Evolutionary conservation across 2,888 invertebrate genomes (phyloP), one percentile per base, ranked within the genome.

Genomic region (Oscheius sp.): DNA sequence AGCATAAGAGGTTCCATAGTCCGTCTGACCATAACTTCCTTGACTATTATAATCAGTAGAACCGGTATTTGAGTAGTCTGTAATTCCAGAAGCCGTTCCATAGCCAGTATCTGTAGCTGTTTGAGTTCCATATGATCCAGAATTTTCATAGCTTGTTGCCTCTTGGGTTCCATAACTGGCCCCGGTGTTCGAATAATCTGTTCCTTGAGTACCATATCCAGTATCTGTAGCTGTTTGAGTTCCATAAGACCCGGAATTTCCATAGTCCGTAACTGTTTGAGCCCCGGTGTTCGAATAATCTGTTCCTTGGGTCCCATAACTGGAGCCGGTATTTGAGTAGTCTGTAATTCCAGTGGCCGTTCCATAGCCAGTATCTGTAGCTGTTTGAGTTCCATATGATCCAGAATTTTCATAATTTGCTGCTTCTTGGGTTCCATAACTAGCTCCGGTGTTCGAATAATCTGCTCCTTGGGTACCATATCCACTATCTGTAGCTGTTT

Each of bases 21-120:
- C 41, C 4, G 41, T 6, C 14, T 14, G 4, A 41, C 41, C 41
- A 20, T 36, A 36, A 36, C 14, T 14, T 36, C 59, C 59, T 41
- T 59, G 59, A 26, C 28, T 59, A 51, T 32, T n/a, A 26, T 50
- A 50, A 50, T 44, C 26, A 5, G 51, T 50, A 6, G n/a, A n/a
- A 20, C 20, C 32, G 14, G 41, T 41, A 17, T 22, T 59, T 28
- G 44, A n/a, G 44, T 59, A 41, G n/a, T 28, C 59, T 44, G 28
- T 59, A 38, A 4, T 24, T 3, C 59, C 28, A 26, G 6, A 38
- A 38, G 3, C 12, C 26, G 36, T 36, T 8, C 45, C 20, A 9
- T 36, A 14, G 14, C 36, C 14, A 36, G 8, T 14, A 36, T 36
- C 8, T 9, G 8, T 14, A 36, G 36, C 36, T 14, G 36, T 36